These are phyloP conservation scores for Natrix natrix DNA, from an alignment of 2,797 vertebrate species.

Conservation along the genomic window DNA sequence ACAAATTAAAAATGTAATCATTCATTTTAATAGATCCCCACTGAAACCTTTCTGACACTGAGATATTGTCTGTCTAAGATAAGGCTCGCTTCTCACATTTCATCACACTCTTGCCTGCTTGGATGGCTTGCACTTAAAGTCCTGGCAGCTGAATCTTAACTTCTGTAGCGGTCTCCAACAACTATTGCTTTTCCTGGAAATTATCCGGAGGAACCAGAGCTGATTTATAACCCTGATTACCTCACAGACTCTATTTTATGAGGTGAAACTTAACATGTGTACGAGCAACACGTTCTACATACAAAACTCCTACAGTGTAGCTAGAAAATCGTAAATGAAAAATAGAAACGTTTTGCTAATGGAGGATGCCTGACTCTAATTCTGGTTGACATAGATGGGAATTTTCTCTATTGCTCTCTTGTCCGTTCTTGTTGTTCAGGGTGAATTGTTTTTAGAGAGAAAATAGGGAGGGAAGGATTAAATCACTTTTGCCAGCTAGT, in stretches of 20 bases:
- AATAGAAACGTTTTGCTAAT: constrained; percentile 23
- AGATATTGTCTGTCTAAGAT: constrained; percentile 35
- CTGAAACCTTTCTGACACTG: constrained; percentile 9
- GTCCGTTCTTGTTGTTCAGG: not conserved
- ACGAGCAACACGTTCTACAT: not conserved
- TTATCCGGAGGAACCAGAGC: constrained; percentile 46
- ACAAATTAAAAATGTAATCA: not conserved
- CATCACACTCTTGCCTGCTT: constrained; percentile 53
- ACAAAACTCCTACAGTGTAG: constrained; percentile 10
- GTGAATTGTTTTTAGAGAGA: not conserved
- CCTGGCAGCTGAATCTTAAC: constrained; percentile 61
- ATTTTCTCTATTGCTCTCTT: not conserved
- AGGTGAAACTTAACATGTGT: not conserved
- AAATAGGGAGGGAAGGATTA: not conserved
- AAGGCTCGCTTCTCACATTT: constrained; percentile 55
- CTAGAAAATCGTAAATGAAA: not conserved
- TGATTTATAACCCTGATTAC: constrained; percentile 12
- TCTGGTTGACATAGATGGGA: not conserved
- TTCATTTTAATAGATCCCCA: constrained; percentile 33
- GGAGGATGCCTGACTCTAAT: not conserved
- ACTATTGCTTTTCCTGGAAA: constrained; percentile 62
- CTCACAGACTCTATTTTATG: constrained; percentile 29
- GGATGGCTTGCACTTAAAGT: constrained; percentile 52
- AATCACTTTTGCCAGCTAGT: not conserved
- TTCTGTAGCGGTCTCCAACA: constrained; percentile 56